Base-by-base conservation (phyloP, 2,888 invertebrate genomes). In the Drosophila kuntzei region DNA sequence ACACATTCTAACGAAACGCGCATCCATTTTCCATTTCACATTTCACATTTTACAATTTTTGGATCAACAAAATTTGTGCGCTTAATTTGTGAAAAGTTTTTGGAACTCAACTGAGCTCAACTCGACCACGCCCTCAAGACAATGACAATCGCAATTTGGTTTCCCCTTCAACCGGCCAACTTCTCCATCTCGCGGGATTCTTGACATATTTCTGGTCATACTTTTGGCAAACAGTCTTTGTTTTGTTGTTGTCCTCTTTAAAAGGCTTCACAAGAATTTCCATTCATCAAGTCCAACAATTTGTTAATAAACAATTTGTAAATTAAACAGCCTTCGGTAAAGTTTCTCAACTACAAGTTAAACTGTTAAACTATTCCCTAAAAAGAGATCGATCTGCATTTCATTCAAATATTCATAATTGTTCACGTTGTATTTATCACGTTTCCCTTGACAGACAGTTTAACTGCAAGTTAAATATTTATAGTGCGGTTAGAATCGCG, bases 71-170 rank as follows among this genome's bases (percentile, higher is more conserved):
- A 34, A 64, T 54, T 41, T 36, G 54, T 47, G 32, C 32, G 55
- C 57, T 32, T 67, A 32, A 66, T 65, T 20, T 18, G 37, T 12
- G 3, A 46, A 66, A 65, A 67, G 51, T 46, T 67, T 14, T 20
- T 37, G 25, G 36, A 47, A 44, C 49, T 49, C 50, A 47, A 49
- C 47, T 49, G 5, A 44, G 25, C 34, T 36, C 27, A 27, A 29
- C 49, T 47, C 20, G 39, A 22, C 53, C 53, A 53, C 46, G 44
- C 53, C 53, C 53, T 27, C 27, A 63, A 36, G 34, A 16, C 49
- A 22, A 46, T 25, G 50, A 41, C 34, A 63, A 49, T 59, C 60
- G 32, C 29, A 50, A 64, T 60, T 51, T 50, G 9, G 18, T 27
- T 14, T 5, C 25, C 25, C 27, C 22, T 29, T 22, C 4, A 14